These are phyloP conservation scores for Parnassius apollo DNA, from an alignment of 2,888 invertebrate genomes.

Conservation along the genomic window DNA sequence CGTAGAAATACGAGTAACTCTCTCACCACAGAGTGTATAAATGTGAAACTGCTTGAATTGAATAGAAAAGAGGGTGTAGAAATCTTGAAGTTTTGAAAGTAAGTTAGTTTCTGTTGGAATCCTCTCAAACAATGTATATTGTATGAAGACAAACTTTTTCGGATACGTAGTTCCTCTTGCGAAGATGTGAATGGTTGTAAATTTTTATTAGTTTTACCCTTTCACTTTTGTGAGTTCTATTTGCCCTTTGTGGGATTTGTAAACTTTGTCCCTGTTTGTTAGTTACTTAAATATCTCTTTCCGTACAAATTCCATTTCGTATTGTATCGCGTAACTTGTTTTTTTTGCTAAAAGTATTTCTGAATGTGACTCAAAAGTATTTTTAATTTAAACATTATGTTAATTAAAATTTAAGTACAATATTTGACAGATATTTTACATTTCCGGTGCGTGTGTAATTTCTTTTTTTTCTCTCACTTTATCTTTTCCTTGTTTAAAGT, in stretches of 20 bases:
- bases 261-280: not conserved
- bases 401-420: no score
- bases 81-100: slow-evolving; percentile 15
- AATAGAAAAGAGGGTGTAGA: slow-evolving; percentile 3
- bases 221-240: not conserved
- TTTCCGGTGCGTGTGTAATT: no score
- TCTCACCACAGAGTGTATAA: not conserved
- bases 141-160: slow-evolving; percentile 12
- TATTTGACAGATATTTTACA: no score
- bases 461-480: no score
- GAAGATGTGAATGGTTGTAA: slow-evolving; percentile 11
- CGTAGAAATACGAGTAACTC: no score
- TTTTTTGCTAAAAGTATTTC: no score
- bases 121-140: slow-evolving; percentile 8
- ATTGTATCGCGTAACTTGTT: no score
- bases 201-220: slow-evolving; percentile 16
- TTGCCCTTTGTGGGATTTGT: not conserved
- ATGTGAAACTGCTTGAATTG: slow-evolving; percentile 6
- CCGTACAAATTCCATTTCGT: no score
- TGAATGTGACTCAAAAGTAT: no score
- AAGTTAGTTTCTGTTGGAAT: slow-evolving; percentile 15
- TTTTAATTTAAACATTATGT: no score
- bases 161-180: not conserved
- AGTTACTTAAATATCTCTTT: no score
- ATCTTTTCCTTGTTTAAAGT: no score